Percentiles rank a stretch among this genome's conserved stretches.
Evolutionary conservation across 2,888 invertebrate species (phyloP).

Genomic region (Diaprepes abbreviatus): DNA sequence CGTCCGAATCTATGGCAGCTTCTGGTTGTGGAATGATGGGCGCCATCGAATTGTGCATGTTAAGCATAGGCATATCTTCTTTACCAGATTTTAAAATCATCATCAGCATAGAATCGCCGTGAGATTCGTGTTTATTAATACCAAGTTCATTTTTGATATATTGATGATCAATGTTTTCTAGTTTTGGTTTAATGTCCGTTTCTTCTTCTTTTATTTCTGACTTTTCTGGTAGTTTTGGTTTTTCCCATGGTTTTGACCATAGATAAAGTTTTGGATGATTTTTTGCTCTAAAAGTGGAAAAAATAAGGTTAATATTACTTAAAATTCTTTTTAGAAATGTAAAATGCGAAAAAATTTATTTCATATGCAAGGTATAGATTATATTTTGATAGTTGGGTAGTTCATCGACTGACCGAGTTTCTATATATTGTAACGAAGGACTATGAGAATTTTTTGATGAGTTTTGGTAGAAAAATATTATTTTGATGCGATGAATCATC

Average conservation of each 20-base stretch:
- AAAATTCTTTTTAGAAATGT: too few relatives aligned
- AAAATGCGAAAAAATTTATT: too few relatives aligned
- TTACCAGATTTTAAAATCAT: slow-evolving; percentile 60
- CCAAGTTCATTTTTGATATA: slow-evolving; percentile 54
- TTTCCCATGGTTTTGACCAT: slow-evolving; percentile 89
- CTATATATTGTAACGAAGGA: too few relatives aligned
- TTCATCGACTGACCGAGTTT: too few relatives aligned
- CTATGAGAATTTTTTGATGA: too few relatives aligned
- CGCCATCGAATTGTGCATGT: slow-evolving; percentile 53
- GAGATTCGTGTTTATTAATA: slow-evolving; percentile 49
- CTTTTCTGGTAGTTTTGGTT: slow-evolving; percentile 66
- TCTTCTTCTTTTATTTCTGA: slow-evolving; percentile 47
- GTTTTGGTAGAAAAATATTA: too few relatives aligned
- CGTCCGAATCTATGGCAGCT: slow-evolving; percentile 83
- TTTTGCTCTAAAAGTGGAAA: slow-evolving; percentile 75
- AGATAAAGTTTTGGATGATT: slow-evolving; percentile 89
- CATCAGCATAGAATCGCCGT: slow-evolving; percentile 60
- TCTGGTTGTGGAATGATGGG: slow-evolving; percentile 81
- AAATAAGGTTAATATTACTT: too few relatives aligned
- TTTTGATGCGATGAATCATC: too few relatives aligned
- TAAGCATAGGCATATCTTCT: slow-evolving; percentile 56
- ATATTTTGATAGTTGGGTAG: too few relatives aligned
- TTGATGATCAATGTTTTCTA: slow-evolving; percentile 51
- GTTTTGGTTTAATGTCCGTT: slow-evolving; percentile 48
- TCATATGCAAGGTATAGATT: too few relatives aligned